Conservation (phyloP, 2,113 vertebrate species). For the Cygnus buccinator region DNA sequence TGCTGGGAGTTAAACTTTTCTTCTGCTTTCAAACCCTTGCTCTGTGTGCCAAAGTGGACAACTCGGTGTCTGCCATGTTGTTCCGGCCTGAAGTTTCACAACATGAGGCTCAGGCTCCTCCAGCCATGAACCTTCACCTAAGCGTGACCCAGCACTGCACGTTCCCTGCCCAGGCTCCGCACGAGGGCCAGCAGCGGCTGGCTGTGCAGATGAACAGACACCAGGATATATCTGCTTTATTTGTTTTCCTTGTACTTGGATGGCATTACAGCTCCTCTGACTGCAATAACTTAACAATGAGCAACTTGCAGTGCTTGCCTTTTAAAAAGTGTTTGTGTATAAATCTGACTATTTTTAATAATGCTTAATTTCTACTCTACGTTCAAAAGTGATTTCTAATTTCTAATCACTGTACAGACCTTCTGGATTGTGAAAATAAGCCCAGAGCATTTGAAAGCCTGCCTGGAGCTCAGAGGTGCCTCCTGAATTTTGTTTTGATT, state of each 20-base stretch:
- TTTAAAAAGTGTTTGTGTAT: background rate
- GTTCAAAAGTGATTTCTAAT: background rate
- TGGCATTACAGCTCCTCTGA: background rate
- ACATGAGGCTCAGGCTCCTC: background rate
- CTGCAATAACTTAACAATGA: background rate
- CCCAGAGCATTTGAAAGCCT: background rate
- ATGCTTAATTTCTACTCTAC: background rate
- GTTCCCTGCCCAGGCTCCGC: background rate
- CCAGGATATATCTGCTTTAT: background rate
- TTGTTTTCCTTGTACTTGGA: background rate
- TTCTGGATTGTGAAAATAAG: background rate
- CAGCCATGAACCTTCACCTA: background rate
- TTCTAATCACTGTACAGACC: background rate
- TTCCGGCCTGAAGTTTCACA: background rate
- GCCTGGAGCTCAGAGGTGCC: background rate
- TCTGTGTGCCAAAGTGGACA: background rate
- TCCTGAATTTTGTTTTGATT: background rate
- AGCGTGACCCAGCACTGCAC: background rate
- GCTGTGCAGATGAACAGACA: background rate
- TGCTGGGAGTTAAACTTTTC: background rate
- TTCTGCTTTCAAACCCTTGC: background rate
- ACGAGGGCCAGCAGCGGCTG: rapidly evolving
- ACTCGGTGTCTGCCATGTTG: background rate
- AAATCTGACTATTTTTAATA: background rate
- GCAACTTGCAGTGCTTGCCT: background rate